Percentiles rank a stretch among this genome's conserved stretches.
These are phyloP conservation scores for Ophiodon elongatus DNA, from an alignment of 2,113 vertebrate species.

Conservation along the genomic window DNA sequence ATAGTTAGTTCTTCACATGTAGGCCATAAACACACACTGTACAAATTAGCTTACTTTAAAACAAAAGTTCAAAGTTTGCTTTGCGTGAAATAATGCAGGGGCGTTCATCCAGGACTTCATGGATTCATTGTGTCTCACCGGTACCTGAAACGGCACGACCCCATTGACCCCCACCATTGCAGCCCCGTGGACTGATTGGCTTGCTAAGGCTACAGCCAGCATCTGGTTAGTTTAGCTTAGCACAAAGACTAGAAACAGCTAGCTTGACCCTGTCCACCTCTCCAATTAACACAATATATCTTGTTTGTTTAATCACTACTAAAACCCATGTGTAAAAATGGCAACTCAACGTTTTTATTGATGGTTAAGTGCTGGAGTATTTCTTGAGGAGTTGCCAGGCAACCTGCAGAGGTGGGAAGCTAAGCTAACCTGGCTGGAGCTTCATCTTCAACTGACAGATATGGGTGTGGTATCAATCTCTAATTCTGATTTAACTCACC, in stretches of 20 bases:
- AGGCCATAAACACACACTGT: no score
- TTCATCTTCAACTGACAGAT: neutral
- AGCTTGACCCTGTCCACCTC: neutral
- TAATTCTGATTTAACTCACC: neutral
- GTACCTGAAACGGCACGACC: neutral
- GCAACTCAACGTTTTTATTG: neutral
- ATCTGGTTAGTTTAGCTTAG: constrained; percentile 2
- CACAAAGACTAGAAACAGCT: neutral
- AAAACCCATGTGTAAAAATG: neutral
- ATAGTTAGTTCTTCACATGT: neutral
- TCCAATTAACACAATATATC: neutral
- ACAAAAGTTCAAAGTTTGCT: neutral
- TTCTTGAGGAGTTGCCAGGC: neutral
- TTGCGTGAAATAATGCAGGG: neutral
- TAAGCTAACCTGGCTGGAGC: neutral
- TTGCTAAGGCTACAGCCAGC: neutral
- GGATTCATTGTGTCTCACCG: neutral
- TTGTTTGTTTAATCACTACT: neutral
- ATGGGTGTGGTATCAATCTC: neutral
- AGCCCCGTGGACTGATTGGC: neutral
- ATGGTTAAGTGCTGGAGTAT: neutral
- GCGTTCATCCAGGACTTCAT: neutral
- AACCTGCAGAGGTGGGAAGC: neutral
- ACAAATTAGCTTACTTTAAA: neutral
- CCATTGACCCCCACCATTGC: no score